Percentiles rank a stretch among this genome's conserved stretches.
Conservation (phyloP, 2,888 invertebrate genomes). For the Ophion ellenae region DNA sequence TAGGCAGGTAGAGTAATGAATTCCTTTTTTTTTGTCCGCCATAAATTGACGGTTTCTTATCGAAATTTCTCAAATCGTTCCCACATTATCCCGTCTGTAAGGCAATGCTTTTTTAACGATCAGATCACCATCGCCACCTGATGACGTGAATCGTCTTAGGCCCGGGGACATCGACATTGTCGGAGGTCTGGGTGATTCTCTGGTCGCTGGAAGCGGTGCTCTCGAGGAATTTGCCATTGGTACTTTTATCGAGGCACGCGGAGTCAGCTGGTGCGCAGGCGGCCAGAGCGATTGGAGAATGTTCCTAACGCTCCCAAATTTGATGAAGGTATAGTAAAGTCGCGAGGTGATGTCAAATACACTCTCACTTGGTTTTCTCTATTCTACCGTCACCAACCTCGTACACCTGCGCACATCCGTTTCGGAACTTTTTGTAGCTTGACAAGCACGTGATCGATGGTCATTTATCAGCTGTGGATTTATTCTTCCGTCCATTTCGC, state of each 20-base stretch:
- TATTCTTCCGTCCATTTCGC: background rate
- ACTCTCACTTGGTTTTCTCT: background rate
- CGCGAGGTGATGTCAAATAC: background rate
- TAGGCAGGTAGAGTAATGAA: slow-evolving; percentile 77
- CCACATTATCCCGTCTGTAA: background rate
- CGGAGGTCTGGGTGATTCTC: slow-evolving; percentile 89
- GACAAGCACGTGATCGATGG: background rate
- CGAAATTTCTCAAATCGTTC: slow-evolving; percentile 27
- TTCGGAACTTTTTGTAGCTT: background rate
- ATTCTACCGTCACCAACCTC: background rate
- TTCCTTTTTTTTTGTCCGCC: background rate
- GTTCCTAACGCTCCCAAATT: slow-evolving; percentile 89
- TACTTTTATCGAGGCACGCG: slow-evolving; percentile 90
- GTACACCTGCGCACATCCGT: background rate
- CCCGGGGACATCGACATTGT: slow-evolving; percentile 90
- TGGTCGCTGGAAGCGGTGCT: slow-evolving; percentile 90
- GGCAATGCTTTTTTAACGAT: slow-evolving; percentile 4
- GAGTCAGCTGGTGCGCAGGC: slow-evolving; percentile 91
- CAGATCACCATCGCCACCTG: slow-evolving; percentile 83
- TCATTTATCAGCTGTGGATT: background rate
- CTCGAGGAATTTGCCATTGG: slow-evolving; percentile 90
- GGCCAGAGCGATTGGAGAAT: slow-evolving; percentile 89
- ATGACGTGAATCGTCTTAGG: slow-evolving; percentile 88
- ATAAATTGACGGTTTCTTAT: slow-evolving; percentile 21
- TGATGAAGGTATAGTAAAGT: slow-evolving; percentile 80